Conservation (phyloP, 2,113 vertebrate species). For the Corythornis cristatus region DNA sequence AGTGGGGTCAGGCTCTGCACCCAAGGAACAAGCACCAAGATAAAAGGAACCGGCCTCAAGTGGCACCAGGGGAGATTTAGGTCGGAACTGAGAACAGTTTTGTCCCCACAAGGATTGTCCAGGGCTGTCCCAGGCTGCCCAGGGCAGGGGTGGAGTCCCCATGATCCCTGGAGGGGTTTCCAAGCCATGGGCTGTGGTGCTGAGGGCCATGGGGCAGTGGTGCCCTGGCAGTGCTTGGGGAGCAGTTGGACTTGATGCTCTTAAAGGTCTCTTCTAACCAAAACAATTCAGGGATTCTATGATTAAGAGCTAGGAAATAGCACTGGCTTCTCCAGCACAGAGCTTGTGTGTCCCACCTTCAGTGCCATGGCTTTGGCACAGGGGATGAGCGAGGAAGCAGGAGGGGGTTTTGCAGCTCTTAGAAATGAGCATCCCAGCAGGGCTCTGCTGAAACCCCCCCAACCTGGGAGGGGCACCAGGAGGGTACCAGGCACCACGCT, state of each 20-base stretch:
- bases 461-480: neutral
- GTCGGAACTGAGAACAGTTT: neutral
- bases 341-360: neutral
- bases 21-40: neutral
- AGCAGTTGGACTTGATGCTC: neutral
- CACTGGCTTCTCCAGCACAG: neutral
- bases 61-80: neutral
- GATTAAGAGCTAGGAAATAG: neutral
- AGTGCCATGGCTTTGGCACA: rapidly evolving
- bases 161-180: neutral
- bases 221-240: neutral
- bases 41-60: neutral
- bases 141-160: neutral
- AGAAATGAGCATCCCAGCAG: neutral
- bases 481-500: neutral
- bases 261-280: neutral
- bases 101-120: neutral
- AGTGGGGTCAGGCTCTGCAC: neutral
- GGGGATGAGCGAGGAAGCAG: neutral
- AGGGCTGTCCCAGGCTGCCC: neutral
- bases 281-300: neutral
- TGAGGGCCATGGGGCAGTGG: neutral
- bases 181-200: neutral
- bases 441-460: neutral
- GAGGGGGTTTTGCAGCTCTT: neutral